Conservation (phyloP, 2,888 invertebrate genomes). For the Nycteola revayana region DNA sequence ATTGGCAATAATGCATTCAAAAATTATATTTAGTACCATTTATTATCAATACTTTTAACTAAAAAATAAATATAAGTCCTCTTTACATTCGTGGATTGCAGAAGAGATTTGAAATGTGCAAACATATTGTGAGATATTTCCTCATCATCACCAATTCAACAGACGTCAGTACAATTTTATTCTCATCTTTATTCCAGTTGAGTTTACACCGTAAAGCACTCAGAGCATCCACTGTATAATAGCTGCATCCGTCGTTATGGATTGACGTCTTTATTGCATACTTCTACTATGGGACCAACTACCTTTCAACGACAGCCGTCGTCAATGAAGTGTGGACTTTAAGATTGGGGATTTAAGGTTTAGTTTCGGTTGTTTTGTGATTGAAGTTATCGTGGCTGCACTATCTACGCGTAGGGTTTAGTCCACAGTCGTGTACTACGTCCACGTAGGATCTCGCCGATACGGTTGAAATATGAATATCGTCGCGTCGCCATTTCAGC, state of each 20-base stretch:
- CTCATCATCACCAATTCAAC: constrained; percentile 22
- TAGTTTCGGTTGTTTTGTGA: constrained; percentile 1
- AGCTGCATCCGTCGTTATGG: constrained; percentile 58
- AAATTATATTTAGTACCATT: no score
- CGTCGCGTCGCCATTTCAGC: constrained; percentile 42
- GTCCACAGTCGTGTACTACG: constrained; percentile 39
- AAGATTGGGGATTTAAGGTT: constrained; percentile 3
- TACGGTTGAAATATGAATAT: constrained; percentile 63
- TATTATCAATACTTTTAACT: no score
- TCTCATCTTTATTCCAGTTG: constrained; percentile 46
- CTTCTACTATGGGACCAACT: constrained; percentile 41
- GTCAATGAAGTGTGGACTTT: constrained; percentile 15
- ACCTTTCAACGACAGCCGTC: constrained; percentile 29
- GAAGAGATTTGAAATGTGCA: neutral
- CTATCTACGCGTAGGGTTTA: constrained; percentile 26
- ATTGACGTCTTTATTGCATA: constrained; percentile 65
- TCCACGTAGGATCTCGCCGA: constrained; percentile 47
- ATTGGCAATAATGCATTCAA: no score
- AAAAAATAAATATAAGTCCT: no score
- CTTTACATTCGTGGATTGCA: no score
- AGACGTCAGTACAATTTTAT: constrained; percentile 30
- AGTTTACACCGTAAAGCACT: constrained; percentile 60
- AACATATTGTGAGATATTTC: neutral
- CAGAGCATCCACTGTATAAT: constrained; percentile 56
- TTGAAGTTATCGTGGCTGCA: constrained; percentile 19